Evolutionary conservation across 2,888 invertebrate species (phyloP).

Genomic region (Tigriopus californicus): DNA sequence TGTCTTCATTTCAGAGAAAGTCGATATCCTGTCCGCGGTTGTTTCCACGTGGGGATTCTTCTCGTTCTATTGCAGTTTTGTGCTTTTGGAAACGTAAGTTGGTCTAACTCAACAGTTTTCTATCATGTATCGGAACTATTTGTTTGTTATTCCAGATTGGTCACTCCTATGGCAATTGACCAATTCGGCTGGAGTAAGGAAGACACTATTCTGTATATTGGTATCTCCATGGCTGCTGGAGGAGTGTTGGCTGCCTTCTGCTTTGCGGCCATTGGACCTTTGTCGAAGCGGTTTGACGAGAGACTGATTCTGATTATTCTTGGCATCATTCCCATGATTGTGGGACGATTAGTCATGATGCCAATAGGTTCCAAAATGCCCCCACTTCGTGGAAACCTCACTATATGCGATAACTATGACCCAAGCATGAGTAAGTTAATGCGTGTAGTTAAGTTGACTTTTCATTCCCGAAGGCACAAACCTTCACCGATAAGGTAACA

Average conservation of each 20-base stretch:
- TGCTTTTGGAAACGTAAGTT: slow-evolving; percentile 4
- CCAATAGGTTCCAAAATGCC: slow-evolving; percentile 50
- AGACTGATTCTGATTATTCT: slow-evolving; percentile 59
- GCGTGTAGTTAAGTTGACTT: too few relatives aligned
- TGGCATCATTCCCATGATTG: slow-evolving; percentile 56
- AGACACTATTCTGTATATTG: slow-evolving; percentile 59
- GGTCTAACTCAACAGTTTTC: too few relatives aligned
- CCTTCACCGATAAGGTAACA: too few relatives aligned
- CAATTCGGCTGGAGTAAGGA: slow-evolving; percentile 67
- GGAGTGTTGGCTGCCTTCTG: slow-evolving; percentile 54
- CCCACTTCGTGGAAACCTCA: slow-evolving; percentile 36
- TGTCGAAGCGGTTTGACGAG: slow-evolving; percentile 53
- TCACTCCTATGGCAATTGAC: slow-evolving; percentile 38
- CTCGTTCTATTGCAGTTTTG: slow-evolving; percentile 6
- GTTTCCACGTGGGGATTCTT: neutral
- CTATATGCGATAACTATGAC: slow-evolving; percentile 18
- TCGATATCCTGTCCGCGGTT: neutral
- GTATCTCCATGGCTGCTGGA: slow-evolving; percentile 57
- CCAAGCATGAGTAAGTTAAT: too few relatives aligned
- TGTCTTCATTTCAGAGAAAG: too few relatives aligned
- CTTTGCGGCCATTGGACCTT: slow-evolving; percentile 43
- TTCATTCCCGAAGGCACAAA: too few relatives aligned
- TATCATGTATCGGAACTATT: too few relatives aligned
- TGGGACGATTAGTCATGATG: slow-evolving; percentile 51
- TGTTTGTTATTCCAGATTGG: neutral